Percentiles rank a stretch among this genome's conserved stretches.
These are phyloP conservation scores for Lissonota sp. DNA, from an alignment of 2,888 invertebrate species.

Conservation along the genomic window DNA sequence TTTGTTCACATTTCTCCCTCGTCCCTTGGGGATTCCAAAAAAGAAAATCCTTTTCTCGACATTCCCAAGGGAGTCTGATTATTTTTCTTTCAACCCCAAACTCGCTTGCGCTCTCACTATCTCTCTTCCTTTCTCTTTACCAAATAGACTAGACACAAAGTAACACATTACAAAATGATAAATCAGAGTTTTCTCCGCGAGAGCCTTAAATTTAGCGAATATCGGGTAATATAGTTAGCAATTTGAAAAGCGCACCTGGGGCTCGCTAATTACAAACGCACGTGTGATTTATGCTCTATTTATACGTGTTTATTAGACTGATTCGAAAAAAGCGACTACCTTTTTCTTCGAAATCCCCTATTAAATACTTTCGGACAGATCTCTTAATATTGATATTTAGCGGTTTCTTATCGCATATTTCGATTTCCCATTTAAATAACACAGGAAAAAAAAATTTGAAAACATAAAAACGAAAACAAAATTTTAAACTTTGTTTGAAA, in stretches of 20 bases:
- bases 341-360: too few relatives aligned
- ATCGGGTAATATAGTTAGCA: conserved; percentile 25
- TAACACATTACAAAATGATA: conserved; percentile 34
- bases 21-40: not conserved
- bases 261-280: conserved; percentile 54
- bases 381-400: too few relatives aligned
- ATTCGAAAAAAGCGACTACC: too few relatives aligned
- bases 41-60: conserved; percentile 15
- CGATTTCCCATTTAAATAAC: too few relatives aligned
- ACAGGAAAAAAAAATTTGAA: too few relatives aligned
- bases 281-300: conserved; percentile 22
- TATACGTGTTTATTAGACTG: too few relatives aligned
- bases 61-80: conserved; percentile 56
- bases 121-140: conserved; percentile 17
- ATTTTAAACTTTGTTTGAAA: too few relatives aligned
- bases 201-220: conserved; percentile 44
- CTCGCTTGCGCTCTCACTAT: conserved; percentile 1
- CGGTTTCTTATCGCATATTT: too few relatives aligned
- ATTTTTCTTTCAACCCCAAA: conserved; percentile 15
- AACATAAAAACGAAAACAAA: too few relatives aligned
- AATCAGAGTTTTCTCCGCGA: conserved; percentile 29
- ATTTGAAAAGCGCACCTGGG: conserved; percentile 53
- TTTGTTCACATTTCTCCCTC: conserved; percentile 29
- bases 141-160: conserved; percentile 59
- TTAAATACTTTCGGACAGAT: too few relatives aligned